Base-by-base conservation (phyloP, 2,113 vertebrate genomes). In the Caretta caretta region DNA sequence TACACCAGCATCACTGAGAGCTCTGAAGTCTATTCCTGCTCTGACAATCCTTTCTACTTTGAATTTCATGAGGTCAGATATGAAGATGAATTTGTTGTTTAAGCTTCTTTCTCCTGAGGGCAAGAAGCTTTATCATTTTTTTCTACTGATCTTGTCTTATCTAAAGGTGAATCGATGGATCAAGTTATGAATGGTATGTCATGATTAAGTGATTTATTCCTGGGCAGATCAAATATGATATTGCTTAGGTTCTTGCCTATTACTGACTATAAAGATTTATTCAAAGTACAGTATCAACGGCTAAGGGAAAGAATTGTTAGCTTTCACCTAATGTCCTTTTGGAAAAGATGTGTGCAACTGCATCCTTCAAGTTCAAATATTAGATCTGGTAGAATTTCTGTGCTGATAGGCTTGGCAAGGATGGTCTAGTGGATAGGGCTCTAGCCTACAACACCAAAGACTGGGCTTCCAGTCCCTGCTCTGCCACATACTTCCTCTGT, bases 181-280 rank as follows among this genome's bases (percentile, higher is more conserved):
- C 98, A 98, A 97, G 95, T 96, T 97, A 98, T 94, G 88, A 98
- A 97, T 96, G 96, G 93, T 98, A 97, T 97, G 98, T 98, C 97
- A 98, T 97, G 97, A 98, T 98, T 97, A 98, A 98, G 96, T 97
- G 96, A 98, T 98, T 98, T 98, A 98, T 98, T 95, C 80, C n/a
- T 93, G 92, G 93, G 94, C 97, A 97, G 93, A 98, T 98, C 95
- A 98, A 97, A 93, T 97, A 96, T 98, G 98, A 98, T 98, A 87
- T 97, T 96, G 87, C 96, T 96, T 94, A 89, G 89, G 95, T 96
- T 96, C 87, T 94, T 97, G 96, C 97, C 94, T 98, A 97, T 94
- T 97, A 96, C 69, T 96, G 75, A 93, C 94, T 90, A 96, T 97
- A 94, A 97, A 98, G 96, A 97, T 97, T 98, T 98, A 97, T 98